A percentile compares a stretch with the other conserved stretches of the same genome.
Evolutionary conservation across 37 sponge, comb jelly and placozoan species (phyloP).

Genomic region (Chondrosia reniformis): DNA sequence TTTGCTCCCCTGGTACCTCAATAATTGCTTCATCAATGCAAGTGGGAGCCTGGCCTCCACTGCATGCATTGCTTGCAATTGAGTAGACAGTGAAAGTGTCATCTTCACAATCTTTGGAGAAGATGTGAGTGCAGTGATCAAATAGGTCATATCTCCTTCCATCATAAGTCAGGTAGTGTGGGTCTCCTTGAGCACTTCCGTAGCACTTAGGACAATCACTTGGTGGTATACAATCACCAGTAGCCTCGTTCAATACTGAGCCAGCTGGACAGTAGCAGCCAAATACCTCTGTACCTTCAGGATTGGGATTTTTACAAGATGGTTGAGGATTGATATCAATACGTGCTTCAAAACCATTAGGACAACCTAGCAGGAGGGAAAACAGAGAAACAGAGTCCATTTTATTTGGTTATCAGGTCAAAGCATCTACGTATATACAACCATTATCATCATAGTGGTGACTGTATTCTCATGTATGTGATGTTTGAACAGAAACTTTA

Average conservation of each 20-base stretch:
- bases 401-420: too few relatives aligned
- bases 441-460: too few relatives aligned
- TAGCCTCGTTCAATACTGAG: not conserved
- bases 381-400: too few relatives aligned
- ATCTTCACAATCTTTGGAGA: not conserved
- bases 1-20: not conserved
- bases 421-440: too few relatives aligned
- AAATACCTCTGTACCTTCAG: too few relatives aligned
- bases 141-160: conserved; percentile 4
- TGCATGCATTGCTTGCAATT: not conserved
- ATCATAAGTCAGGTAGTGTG: conserved; percentile 20
- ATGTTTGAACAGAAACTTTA: too few relatives aligned
- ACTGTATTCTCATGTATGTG: too few relatives aligned
- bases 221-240: not conserved
- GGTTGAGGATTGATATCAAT: too few relatives aligned
- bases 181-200: not conserved
- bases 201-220: not conserved
- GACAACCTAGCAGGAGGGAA: too few relatives aligned
- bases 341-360: too few relatives aligned
- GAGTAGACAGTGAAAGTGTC: conserved; percentile 3
- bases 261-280: conserved; percentile 16
- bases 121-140: conserved; percentile 19
- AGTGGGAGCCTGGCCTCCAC: conserved; percentile 5
- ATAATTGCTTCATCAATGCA: conserved; percentile 14
- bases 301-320: too few relatives aligned